Conservation (phyloP, 2,113 vertebrate genomes). For the Ciconia stormi region DNA sequence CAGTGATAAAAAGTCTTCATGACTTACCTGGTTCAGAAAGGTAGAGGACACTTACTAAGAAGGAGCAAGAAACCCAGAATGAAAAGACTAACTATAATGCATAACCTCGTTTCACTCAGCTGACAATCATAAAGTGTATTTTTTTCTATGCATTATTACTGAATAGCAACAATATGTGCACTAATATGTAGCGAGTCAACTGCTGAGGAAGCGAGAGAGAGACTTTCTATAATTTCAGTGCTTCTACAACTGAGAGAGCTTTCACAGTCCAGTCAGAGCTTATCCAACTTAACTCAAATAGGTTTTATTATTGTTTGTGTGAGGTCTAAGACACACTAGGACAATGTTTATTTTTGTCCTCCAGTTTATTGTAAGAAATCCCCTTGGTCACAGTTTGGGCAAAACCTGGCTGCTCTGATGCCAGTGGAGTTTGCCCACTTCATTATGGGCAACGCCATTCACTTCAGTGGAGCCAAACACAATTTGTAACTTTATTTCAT, state of each 20-base stretch:
- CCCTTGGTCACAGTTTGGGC: accelerated
- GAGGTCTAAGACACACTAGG: neutral
- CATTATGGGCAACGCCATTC: neutral
- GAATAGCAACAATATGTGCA: neutral
- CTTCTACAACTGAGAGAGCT: neutral
- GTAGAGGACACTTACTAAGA: neutral
- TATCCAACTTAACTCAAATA: neutral
- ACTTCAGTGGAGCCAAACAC: neutral
- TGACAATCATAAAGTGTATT: neutral
- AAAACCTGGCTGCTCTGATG: neutral
- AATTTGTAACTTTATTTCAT: neutral
- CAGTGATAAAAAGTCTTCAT: neutral
- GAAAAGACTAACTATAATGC: neutral
- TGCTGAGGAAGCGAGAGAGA: neutral
- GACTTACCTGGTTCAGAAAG: neutral
- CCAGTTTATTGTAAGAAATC: neutral
- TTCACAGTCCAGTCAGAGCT: neutral
- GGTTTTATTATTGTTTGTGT: neutral
- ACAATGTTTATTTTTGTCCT: neutral
- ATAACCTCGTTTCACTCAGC: neutral
- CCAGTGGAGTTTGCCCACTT: neutral
- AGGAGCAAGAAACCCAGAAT: neutral
- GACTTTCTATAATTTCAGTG: neutral
- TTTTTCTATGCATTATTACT: neutral
- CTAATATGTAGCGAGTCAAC: accelerated